Base-by-base conservation (phyloP, 2,888 invertebrate genomes). In the Chironomus tentans region DNA sequence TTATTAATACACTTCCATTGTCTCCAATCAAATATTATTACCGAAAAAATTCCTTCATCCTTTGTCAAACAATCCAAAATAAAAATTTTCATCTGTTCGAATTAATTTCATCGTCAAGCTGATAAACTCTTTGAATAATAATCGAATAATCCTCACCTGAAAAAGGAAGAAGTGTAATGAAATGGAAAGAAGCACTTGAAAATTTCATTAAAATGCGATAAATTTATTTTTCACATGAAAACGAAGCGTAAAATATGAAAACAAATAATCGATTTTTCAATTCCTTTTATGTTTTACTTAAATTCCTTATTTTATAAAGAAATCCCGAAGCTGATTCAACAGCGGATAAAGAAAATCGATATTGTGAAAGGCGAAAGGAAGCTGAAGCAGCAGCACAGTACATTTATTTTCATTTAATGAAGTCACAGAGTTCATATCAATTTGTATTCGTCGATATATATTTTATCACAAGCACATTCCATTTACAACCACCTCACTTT, bases 401-500 rank as follows among this genome's bases (percentile, higher is more conserved):
- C 56, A 56, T 56, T 56, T 56, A 71, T 71, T 56, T 70, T 48
- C 47, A 70, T 73, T 73, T 73, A 73, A 74, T 74, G 74, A 74
- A 74, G 74, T 74, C 74, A 68, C 68, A 68, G 65, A 61, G 28
- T 74, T 74, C 65, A 68, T 74, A 74, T 74, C 74, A 74, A 74
- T 74, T 74, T 74, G 74, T 74, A 47, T 47, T 68, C 47, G 18
- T 21, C 21, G 21, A 21, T 68, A 22, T 74, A 68, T 13, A 24
- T 65, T 22, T 18, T 21, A 65, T 21, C 65, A 24, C 13, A 13
- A 24, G 65, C 13, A 22, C 65, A 65, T 68, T 68, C 68, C 68
- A n/a, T 18, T 12, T 68, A 6, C 46, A 38, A 24, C 18, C 21
- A 38, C 38, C 38, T 38, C 38, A 38, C 38, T 38, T 38, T 38